Conservation (phyloP, 2,113 vertebrate species). For the Thunnus thynnus region DNA sequence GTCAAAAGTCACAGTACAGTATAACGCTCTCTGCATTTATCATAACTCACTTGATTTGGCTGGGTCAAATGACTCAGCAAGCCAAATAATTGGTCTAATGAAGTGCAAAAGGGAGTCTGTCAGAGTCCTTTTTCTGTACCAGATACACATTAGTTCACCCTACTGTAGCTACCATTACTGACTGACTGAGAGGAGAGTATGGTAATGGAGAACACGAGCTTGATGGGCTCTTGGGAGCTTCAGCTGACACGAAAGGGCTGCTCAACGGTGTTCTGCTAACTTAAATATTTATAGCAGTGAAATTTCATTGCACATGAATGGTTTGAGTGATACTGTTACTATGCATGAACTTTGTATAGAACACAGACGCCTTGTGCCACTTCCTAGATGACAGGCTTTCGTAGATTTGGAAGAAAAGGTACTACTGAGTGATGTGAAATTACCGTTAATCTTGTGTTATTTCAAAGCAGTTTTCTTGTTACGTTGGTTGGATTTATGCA, state of each 20-base stretch:
- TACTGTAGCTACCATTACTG: conserved; percentile 58
- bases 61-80: conserved; percentile 76
- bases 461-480: conserved; percentile 37
- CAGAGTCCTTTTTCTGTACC: conserved; percentile 55
- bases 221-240: conserved; percentile 71
- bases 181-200: conserved; percentile 61
- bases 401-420: conserved; percentile 40
- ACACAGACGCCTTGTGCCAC: conserved; percentile 17
- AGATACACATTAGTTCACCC: conserved; percentile 62
- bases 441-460: conserved; percentile 41
- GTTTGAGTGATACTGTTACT: conserved; percentile 65
- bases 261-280: conserved; percentile 68
- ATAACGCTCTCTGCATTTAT: conserved; percentile 54
- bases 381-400: conserved; percentile 33
- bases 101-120: conserved; percentile 75
- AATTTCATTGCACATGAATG: conserved; percentile 65
- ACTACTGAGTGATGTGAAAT: conserved; percentile 36
- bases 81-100: conserved; percentile 79
- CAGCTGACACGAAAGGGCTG: conserved; percentile 70
- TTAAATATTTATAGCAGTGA: conserved; percentile 73
- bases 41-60: conserved; percentile 66
- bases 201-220: conserved; percentile 71
- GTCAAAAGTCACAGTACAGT: conserved; percentile 32
- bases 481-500: conserved; percentile 28
- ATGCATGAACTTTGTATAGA: conserved; percentile 57